A percentile compares a stretch with the other conserved stretches of the same genome.
Conservation (phyloP, 2,888 invertebrate genomes). For the Morpho achilles region DNA sequence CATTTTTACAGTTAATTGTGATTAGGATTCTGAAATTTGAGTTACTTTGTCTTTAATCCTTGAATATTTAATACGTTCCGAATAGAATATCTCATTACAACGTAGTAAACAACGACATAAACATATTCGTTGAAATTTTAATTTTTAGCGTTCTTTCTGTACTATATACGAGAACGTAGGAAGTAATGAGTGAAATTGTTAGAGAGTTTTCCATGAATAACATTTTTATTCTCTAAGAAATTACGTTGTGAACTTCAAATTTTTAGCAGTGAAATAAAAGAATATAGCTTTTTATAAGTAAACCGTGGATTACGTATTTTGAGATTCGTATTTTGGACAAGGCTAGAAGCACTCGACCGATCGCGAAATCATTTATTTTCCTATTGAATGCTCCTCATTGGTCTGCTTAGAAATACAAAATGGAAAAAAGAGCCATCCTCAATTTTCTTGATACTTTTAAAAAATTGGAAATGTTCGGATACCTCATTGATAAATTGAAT, state of each 20-base stretch:
- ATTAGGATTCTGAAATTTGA: slow-evolving; percentile 22
- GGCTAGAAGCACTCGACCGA: slow-evolving; percentile 19
- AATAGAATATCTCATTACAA: background rate
- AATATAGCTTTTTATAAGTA: slow-evolving; percentile 6
- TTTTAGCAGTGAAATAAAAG: background rate
- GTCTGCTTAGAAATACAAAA: slow-evolving; percentile 24
- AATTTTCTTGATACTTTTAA: slow-evolving; percentile 15
- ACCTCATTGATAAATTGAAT: slow-evolving; percentile 14
- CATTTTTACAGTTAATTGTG: slow-evolving; percentile 25
- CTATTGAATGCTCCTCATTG: slow-evolving; percentile 24
- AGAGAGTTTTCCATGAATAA: slow-evolving; percentile 4
- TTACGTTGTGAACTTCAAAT: slow-evolving; percentile 1
- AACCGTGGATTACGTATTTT: slow-evolving; percentile 15
- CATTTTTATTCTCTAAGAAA: slow-evolving; percentile 3
- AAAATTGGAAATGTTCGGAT: slow-evolving; percentile 14
- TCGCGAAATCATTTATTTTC: slow-evolving; percentile 27
- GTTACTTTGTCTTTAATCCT: background rate
- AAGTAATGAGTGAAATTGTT: slow-evolving; percentile 5
- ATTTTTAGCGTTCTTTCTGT: slow-evolving; percentile 2
- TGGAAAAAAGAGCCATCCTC: slow-evolving; percentile 14
- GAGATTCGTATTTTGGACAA: slow-evolving; percentile 15
- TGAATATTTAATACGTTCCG: background rate
- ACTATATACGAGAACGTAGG: background rate
- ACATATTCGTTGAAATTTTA: slow-evolving; percentile 1
- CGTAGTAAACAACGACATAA: background rate